Percentiles rank a stretch among this genome's conserved stretches.
Conservation (phyloP, 37 sponge, comb jelly and placozoan species). For the Hormiphora californensis region DNA sequence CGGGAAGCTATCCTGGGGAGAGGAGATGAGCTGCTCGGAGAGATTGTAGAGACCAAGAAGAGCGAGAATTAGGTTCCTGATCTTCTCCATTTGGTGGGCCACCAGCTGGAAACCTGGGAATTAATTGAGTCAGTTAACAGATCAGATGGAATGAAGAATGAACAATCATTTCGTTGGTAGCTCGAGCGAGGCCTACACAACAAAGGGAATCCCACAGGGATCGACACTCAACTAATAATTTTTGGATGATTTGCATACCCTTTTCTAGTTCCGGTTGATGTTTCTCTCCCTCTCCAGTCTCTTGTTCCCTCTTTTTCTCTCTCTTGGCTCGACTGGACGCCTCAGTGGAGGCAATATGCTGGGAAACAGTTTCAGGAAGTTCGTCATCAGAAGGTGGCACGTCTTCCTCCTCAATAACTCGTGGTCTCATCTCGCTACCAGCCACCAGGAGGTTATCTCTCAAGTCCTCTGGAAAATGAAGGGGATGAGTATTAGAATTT, state of each 20-base stretch:
- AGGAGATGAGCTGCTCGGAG: neutral
- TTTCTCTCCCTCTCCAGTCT: neutral
- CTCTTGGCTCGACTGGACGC: neutral
- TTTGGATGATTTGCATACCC: no score
- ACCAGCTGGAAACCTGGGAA: neutral
- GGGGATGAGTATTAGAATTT: neutral
- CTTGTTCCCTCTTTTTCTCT: neutral
- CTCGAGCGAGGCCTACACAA: no score
- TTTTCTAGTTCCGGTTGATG: no score
- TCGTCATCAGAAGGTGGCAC: slow-evolving; percentile 46
- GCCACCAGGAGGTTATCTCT: slow-evolving; percentile 29
- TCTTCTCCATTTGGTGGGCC: slow-evolving; percentile 33
- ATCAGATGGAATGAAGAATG: neutral
- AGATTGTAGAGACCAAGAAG: slow-evolving; percentile 19
- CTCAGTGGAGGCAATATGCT: neutral
- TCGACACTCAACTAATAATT: no score
- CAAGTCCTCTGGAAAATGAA: slow-evolving; percentile 2
- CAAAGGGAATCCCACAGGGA: no score
- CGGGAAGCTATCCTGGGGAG: no score
- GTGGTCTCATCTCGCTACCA: neutral
- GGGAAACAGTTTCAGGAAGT: slow-evolving; percentile 15
- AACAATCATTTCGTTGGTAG: neutral
- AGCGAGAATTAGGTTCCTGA: neutral
- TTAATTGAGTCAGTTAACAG: neutral
- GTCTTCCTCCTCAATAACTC: slow-evolving; percentile 15